phyloP scores from a whole-genome alignment of 2,888 invertebrate species.

The Amphipyra berbera region DNA sequence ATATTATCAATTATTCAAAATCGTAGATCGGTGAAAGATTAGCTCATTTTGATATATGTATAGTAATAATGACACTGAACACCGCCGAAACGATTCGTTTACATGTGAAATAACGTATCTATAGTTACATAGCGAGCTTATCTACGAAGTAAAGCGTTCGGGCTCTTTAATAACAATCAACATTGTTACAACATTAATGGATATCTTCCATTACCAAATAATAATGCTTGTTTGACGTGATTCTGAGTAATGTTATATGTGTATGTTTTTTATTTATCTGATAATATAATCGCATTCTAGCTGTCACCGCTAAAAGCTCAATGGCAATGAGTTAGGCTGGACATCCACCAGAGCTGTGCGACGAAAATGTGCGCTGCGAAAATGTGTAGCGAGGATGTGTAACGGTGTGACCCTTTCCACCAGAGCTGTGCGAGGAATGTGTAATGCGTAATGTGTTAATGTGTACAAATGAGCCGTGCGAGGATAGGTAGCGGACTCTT shows the following conservation, averaged over 20 bases:
- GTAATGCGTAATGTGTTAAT: no score
- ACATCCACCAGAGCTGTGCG: no score
- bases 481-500: no score
- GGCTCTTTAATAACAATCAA: constrained; percentile 5
- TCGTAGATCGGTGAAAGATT: constrained; percentile 29
- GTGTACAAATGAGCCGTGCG: no score
- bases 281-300: not conserved
- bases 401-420: no score
- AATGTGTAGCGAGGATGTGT: no score
- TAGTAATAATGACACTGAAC: constrained; percentile 35
- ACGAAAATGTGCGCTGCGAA: no score
- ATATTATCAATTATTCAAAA: constrained; percentile 28
- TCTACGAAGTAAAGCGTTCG: not conserved
- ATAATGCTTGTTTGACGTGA: constrained; percentile 24
- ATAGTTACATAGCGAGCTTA: not conserved
- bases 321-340: no score
- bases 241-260: constrained; percentile 23
- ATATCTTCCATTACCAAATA: constrained; percentile 19
- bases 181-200: constrained; percentile 20
- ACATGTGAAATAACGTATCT: constrained; percentile 10
- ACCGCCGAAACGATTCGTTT: constrained; percentile 26
- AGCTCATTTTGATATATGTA: constrained; percentile 23
- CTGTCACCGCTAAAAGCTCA: not conserved
- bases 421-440: no score
- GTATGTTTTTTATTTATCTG: constrained; percentile 23